phyloP scores from a whole-genome alignment of 2,888 invertebrate species.

The Ceriagrion tenellum region DNA sequence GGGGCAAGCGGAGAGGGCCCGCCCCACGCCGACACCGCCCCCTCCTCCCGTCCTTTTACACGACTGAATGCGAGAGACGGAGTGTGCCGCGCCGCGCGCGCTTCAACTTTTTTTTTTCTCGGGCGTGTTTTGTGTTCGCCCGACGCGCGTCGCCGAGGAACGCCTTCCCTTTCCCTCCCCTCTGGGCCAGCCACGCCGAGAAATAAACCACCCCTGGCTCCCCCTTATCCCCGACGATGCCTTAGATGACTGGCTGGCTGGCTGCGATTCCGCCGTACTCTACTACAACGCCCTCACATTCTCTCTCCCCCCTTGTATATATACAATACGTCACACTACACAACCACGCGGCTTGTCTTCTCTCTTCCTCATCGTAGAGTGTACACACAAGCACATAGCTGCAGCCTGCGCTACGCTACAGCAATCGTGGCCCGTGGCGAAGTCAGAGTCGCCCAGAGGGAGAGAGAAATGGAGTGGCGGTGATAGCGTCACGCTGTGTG shows the following conservation, averaged over 20 bases:
- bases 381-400: too few relatives aligned
- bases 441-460: neutral
- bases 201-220: too few relatives aligned
- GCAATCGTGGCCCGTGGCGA: neutral
- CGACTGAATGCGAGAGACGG: neutral
- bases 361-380: too few relatives aligned
- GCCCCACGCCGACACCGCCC: too few relatives aligned
- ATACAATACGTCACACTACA: too few relatives aligned
- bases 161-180: neutral
- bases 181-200: neutral
- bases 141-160: neutral
- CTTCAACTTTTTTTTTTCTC: neutral
- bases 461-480: neutral
- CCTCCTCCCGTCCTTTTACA: conserved; percentile 1
- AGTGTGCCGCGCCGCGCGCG: neutral
- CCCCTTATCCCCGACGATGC: too few relatives aligned
- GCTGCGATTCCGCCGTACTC: too few relatives aligned
- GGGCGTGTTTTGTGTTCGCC: neutral
- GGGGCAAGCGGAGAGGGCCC: too few relatives aligned
- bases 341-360: too few relatives aligned
- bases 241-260: too few relatives aligned
- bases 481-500: neutral
- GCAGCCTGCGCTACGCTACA: neutral
- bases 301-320: too few relatives aligned
- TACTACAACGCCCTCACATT: too few relatives aligned